These are phyloP conservation scores for Saguinus imperator DNA, from an alignment of 2,113 vertebrate genomes.

Conservation along the genomic window DNA sequence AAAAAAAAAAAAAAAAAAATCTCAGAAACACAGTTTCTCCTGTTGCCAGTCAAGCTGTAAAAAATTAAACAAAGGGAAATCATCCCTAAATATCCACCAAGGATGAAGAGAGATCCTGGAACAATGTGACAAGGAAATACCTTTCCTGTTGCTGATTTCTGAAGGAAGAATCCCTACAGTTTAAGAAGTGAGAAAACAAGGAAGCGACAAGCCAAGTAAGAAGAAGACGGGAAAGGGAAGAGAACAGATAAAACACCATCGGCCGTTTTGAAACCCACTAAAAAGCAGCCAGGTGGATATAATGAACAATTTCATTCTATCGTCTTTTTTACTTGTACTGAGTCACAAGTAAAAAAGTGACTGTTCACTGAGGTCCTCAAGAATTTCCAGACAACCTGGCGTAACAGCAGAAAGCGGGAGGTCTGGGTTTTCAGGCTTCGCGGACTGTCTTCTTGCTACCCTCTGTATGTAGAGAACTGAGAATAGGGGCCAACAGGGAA, in stretches of 20 bases:
- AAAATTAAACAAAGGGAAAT: not conserved
- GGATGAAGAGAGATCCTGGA: not conserved
- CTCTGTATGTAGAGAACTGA: not conserved
- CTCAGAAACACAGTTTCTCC: not conserved
- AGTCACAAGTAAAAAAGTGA: not conserved
- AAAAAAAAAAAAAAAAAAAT: not conserved
- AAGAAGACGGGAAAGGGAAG: not conserved
- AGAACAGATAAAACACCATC: not conserved
- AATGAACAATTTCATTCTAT: no score
- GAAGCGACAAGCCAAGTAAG: not conserved
- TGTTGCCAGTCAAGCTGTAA: not conserved
- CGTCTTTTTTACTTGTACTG: no score
- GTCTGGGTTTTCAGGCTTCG: not conserved
- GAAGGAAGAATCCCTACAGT: not conserved
- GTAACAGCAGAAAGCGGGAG: not conserved
- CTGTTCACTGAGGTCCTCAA: not conserved
- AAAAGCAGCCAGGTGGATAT: not conserved
- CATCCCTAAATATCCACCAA: conserved; percentile 8
- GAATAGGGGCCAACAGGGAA: not conserved
- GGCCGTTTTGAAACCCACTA: not conserved
- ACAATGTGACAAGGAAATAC: not conserved
- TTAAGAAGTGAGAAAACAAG: not conserved
- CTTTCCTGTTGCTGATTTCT: conserved; percentile 11
- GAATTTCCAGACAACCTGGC: not conserved
- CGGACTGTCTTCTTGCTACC: not conserved